Evolutionary conservation across 2,797 vertebrate genomes (phyloP).

Genomic region (Lepus oiostolus): DNA sequence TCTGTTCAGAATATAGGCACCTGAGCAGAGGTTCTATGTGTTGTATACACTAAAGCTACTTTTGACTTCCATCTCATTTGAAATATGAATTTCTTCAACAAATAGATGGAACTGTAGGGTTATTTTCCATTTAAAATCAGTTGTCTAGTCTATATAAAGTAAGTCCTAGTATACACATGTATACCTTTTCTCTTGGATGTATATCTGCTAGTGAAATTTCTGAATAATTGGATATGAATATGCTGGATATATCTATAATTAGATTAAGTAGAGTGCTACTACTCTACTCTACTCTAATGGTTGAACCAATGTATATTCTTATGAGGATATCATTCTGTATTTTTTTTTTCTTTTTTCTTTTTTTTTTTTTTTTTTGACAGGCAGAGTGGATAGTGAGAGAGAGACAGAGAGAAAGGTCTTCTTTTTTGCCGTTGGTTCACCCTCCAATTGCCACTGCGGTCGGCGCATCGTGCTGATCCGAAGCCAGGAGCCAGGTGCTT

Average conservation of each 20-base stretch:
- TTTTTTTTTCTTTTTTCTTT: too few species aligned
- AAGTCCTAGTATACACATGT: neutral
- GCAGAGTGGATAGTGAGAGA: too few species aligned
- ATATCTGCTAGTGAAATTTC: neutral
- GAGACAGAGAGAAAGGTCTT: too few species aligned
- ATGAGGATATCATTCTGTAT: neutral
- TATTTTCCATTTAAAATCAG: neutral
- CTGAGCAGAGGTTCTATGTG: neutral
- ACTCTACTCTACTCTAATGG: neutral
- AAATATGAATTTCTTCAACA: neutral
- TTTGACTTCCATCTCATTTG: neutral
- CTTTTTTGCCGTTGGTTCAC: too few species aligned
- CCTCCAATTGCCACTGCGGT: too few species aligned
- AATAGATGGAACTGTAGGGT: neutral
- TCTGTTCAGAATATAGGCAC: neutral
- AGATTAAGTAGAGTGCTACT: neutral
- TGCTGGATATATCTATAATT: neutral
- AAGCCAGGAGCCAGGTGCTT: too few species aligned
- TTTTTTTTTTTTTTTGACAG: too few species aligned
- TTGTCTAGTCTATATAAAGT: conserved; percentile 5
- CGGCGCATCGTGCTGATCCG: too few species aligned
- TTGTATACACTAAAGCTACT: neutral
- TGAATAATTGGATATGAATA: neutral
- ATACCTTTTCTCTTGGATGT: neutral
- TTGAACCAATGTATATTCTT: neutral